Percentiles rank a stretch among this genome's conserved stretches.
Conservation (phyloP, 23 tunicate genomes). For the Aplidium turbinatum region DNA sequence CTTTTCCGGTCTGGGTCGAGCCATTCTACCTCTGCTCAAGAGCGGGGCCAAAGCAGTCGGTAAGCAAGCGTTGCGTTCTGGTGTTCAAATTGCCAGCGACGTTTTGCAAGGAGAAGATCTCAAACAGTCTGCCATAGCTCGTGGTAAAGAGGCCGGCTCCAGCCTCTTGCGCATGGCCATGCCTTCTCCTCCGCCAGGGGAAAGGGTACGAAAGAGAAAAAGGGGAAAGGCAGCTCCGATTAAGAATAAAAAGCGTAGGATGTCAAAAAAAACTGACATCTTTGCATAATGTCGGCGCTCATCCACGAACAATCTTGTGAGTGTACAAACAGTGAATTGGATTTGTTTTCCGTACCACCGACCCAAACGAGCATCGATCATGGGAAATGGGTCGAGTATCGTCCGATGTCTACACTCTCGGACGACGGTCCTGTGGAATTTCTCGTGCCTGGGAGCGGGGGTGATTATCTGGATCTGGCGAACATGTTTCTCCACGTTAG, state of each 20-base stretch:
- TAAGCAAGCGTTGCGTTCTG: constrained; percentile 23
- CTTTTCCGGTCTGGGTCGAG: constrained; percentile 8
- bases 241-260: background rate
- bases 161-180: constrained; percentile 2
- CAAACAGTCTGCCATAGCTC: constrained; percentile 22
- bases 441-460: background rate
- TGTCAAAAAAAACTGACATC: constrained; percentile 1
- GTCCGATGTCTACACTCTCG: background rate
- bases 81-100: constrained; percentile 23
- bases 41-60: constrained; percentile 23
- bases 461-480: constrained; percentile 18
- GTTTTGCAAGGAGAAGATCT: constrained; percentile 4
- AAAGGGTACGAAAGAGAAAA: background rate
- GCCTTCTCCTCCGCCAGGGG: background rate
- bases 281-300: constrained; percentile 3
- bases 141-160: background rate
- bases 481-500: background rate
- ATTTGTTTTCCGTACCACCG: constrained; percentile 23
- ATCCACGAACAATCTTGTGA: background rate
- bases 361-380: constrained; percentile 13
- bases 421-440: constrained; percentile 31
- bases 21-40: constrained; percentile 20
- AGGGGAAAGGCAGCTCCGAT: too few species aligned
- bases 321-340: constrained; percentile 3
- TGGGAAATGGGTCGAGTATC: constrained; percentile 12